Base-by-base conservation (phyloP, 2,888 invertebrate species). In the Phaedon cochleariae region DNA sequence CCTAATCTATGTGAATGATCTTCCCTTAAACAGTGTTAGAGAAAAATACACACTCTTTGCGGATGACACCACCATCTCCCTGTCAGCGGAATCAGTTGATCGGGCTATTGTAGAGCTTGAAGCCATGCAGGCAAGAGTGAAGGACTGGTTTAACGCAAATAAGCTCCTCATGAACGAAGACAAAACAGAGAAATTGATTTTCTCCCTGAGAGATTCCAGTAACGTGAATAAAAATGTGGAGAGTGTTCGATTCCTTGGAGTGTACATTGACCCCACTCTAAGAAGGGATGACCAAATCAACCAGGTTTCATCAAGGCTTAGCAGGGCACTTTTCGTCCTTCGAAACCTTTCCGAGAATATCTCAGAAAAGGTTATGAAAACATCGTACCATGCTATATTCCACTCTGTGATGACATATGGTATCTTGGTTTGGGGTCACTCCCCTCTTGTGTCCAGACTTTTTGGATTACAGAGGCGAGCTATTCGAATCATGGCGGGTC, bases 131-230 rank as follows among this genome's bases (percentile, higher is more conserved):
- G 26, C 22, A 9, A 26, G 45, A 31, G 58, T 46, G 41, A 18
- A 58, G 18, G 9, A 10, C 6, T 58, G 48, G 26, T 46, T 58
- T 26, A 22, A 22, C 26, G 12, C 26, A 9, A 58, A 58, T 22
- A 58, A 15, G 31, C 58, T 58, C 10, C 18, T 22, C 12, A n/a
- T 58, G 18, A 58, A 58, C 18, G 46, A 9, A 12, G 29, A 58
- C 12, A 58, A 58, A 22, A 58, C 58, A n/a, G 12, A 46, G 22
- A 58, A 46, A 46, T 22, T 58, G 58, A 20, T 58, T 12, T 58
- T 58, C 46, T 58, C 48, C 17, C 18, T 58, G n/a, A 46, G 58
- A 46, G 46, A 46, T 5, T 26, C 22, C n/a, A 9, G 22, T 26
- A 26, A 26, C 26, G 26, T 26, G 3, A 26, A 26, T 26, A 7